Evolutionary conservation across 92 coral and sea anemone genomes (phyloP).

Genomic region (Palythoa grandiflora): DNA sequence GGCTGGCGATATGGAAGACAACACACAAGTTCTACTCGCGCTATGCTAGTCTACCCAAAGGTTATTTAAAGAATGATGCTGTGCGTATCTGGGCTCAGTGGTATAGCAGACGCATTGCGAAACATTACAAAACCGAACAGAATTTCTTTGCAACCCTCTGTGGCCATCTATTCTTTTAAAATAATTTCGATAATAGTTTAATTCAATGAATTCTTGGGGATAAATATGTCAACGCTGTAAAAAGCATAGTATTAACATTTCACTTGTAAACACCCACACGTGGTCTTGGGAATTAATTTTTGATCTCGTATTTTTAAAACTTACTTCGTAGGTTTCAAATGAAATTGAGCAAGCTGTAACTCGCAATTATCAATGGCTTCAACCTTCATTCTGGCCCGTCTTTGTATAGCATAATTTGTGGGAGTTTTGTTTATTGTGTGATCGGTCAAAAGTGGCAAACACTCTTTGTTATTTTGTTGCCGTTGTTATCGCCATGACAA

Average conservation of each 20-base stretch:
- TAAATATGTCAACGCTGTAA: constrained; percentile 33
- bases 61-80: constrained; percentile 12
- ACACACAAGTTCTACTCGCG: not conserved
- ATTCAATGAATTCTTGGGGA: constrained; percentile 34
- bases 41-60: not conserved
- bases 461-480: constrained; percentile 46
- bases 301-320: not conserved
- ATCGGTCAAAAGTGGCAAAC: constrained; percentile 42
- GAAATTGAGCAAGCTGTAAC: not conserved
- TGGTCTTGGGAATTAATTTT: not conserved
- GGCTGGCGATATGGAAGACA: no score
- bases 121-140: not conserved
- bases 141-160: not conserved
- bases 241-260: not conserved
- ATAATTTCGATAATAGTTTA: constrained; percentile 18
- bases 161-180: not conserved
- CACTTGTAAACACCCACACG: constrained; percentile 28
- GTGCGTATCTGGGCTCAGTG: not conserved
- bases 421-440: constrained; percentile 17
- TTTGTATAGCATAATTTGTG: not conserved
- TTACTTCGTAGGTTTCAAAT: not conserved
- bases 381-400: not conserved
- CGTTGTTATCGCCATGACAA: constrained; percentile 21
- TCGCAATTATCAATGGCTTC: not conserved
- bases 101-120: not conserved